Evolutionary conservation across 1,140 invertebrate species (phyloP).

Genomic region (Thalassaphorura encarpata): DNA sequence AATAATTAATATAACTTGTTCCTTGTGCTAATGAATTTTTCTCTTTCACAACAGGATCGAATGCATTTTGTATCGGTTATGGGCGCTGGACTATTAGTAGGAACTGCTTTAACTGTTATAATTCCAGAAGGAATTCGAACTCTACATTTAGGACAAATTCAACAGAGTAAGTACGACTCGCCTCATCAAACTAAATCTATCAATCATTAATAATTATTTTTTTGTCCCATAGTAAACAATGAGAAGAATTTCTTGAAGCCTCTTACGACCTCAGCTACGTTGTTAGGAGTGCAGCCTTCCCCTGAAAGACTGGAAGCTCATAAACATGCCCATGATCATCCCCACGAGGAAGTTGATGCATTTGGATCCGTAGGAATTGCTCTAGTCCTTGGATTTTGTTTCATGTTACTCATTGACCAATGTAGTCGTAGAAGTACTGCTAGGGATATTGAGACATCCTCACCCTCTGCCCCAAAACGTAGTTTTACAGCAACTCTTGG

Average conservation of each 20-base stretch:
- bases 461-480: conserved; percentile 50
- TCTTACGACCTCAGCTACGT: too few relatives aligned
- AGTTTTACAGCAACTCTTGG: conserved; percentile 88
- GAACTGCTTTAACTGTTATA: conserved; percentile 93
- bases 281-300: too few relatives aligned
- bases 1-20: background rate
- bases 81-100: conserved; percentile 93
- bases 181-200: too few relatives aligned
- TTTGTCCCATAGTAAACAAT: too few relatives aligned
- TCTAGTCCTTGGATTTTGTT: conserved; percentile 81
- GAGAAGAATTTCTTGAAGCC: too few relatives aligned
- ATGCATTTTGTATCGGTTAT: conserved; percentile 86
- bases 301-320: too few relatives aligned
- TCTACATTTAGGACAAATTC: conserved; percentile 44
- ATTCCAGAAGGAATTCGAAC: conserved; percentile 96
- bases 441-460: conserved; percentile 40
- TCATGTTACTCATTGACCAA: conserved; percentile 96
- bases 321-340: too few relatives aligned
- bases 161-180: conserved; percentile 19
- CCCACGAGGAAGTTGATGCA: conserved; percentile 36
- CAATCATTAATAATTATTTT: too few relatives aligned
- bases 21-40: conserved; percentile 6
- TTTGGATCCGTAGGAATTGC: conserved; percentile 59
- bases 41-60: conserved; percentile 64
- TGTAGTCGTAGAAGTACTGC: conserved; percentile 42